Evolutionary conservation across 2,797 vertebrate genomes (phyloP).

Genomic region (Chelonia mydas): DNA sequence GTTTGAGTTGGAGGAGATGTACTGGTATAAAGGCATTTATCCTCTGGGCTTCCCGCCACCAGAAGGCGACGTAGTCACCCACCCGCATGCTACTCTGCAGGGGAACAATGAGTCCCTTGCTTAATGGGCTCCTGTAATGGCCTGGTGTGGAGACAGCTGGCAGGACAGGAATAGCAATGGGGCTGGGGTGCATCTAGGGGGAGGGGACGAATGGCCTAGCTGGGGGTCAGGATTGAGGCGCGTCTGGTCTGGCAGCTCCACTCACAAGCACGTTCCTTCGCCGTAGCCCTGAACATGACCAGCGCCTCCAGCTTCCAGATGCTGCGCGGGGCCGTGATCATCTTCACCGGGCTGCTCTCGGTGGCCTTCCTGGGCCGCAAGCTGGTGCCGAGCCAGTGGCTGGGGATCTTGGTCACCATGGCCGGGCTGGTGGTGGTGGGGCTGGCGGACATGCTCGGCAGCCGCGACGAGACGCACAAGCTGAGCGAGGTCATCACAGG

Average conservation of each 20-base stretch:
- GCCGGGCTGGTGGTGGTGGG: slow-evolving; percentile 92
- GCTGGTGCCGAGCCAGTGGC: slow-evolving; percentile 88
- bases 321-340: slow-evolving; percentile 92
- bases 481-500: slow-evolving; percentile 93
- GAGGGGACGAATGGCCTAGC: background rate
- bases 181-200: background rate
- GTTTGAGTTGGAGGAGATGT: background rate
- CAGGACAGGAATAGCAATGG: background rate
- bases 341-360: slow-evolving; percentile 94
- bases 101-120: no score
- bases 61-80: background rate
- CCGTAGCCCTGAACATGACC: slow-evolving; percentile 93
- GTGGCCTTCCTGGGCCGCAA: slow-evolving; percentile 91
- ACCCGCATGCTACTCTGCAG: background rate
- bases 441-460: slow-evolving; percentile 87
- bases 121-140: background rate
- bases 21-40: background rate
- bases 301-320: slow-evolving; percentile 98
- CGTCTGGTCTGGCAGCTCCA: rapidly evolving
- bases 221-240: background rate
- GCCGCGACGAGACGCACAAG: slow-evolving; percentile 75
- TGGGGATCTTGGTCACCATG: slow-evolving; percentile 91
- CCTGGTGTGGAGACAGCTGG: background rate
- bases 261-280: background rate
- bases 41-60: no score